Evolutionary conservation across 1,140 invertebrate genomes (phyloP), one percentile per base, ranked within the genome.

Genomic region (Odontomachus brunneus): DNA sequence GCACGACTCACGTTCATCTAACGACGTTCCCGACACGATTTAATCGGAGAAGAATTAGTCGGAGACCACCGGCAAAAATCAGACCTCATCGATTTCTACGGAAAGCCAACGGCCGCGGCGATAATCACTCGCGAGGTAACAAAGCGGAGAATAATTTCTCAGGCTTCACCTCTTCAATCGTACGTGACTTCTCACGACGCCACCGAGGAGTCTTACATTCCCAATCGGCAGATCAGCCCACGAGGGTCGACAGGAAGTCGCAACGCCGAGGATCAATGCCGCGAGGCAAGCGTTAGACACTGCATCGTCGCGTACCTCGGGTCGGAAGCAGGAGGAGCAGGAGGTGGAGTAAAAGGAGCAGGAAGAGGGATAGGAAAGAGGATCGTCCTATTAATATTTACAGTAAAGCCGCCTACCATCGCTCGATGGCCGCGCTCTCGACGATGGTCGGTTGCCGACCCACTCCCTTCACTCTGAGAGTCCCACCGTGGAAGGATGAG

Each of bases 311-410:
- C 59, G 51, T 62, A 84, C 51, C 63, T 73, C 48, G 62, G 38
- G 9, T 44, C 38, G 9, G 38, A 0, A 11, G 9, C 3, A 44
- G 9, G 38, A 44, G 38, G 38, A 44, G 9, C 3, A 44, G 9
- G 38, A 44, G 38, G 38, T 5, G 9, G 38, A 44, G 38, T 3
- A 44, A 11, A 11, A 44, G 38, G 38, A 44, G 38, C 3, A 44
- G 38, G 38, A 44, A 11, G 38, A 44, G 38, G 38, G 9, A 11
- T 3, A 44, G 9, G 38, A 44, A 33, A 44, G 38, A 44, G 38
- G 62, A 33, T 74, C 66, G 69, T 49, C 49, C 38, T 59, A 51
- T 83, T 85, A 88, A 88, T 88, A 88, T 88, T 84, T 88, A 88
- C 87, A 88, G 63, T 88, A 85, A 75, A 88, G 72, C 78, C 66